These are phyloP conservation scores for Eristalinus aeneus DNA, from an alignment of 2,888 invertebrate genomes.

Conservation along the genomic window DNA sequence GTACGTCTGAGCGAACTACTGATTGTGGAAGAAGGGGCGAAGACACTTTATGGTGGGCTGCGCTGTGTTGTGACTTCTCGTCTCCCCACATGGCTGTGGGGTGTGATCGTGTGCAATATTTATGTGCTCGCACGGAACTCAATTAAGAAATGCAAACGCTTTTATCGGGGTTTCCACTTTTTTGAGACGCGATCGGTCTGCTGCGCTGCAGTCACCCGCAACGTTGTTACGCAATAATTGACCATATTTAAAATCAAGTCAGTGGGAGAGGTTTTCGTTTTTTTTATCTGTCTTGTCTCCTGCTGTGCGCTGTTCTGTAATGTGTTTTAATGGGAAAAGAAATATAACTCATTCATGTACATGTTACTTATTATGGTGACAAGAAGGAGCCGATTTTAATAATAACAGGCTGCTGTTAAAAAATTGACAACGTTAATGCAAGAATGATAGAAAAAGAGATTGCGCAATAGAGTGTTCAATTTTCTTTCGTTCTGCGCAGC, in stretches of 20 bases:
- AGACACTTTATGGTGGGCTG: constrained; percentile 46
- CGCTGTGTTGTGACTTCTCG: neutral
- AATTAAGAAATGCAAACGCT: neutral
- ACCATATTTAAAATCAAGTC: neutral
- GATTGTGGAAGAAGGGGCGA: constrained; percentile 50
- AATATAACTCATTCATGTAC: too few relatives aligned
- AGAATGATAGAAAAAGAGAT: too few relatives aligned
- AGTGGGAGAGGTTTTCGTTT: neutral
- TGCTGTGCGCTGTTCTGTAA: too few relatives aligned
- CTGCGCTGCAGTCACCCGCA: neutral
- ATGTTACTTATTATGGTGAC: too few relatives aligned
- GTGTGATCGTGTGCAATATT: constrained; percentile 23
- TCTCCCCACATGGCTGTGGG: neutral
- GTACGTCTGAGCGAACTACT: constrained; percentile 51
- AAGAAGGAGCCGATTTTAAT: too few relatives aligned
- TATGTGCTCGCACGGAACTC: neutral
- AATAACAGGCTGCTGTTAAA: too few relatives aligned
- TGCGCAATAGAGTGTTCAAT: too few relatives aligned
- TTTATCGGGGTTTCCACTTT: neutral
- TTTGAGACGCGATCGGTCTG: neutral
- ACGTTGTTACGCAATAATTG: neutral
- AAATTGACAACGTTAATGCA: too few relatives aligned
- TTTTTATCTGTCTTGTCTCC: neutral
- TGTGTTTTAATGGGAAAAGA: too few relatives aligned
- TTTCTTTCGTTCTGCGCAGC: too few relatives aligned